These are phyloP conservation scores for Oxyura jamaicensis DNA, from an alignment of 2,113 vertebrate genomes.

Conservation along the genomic window DNA sequence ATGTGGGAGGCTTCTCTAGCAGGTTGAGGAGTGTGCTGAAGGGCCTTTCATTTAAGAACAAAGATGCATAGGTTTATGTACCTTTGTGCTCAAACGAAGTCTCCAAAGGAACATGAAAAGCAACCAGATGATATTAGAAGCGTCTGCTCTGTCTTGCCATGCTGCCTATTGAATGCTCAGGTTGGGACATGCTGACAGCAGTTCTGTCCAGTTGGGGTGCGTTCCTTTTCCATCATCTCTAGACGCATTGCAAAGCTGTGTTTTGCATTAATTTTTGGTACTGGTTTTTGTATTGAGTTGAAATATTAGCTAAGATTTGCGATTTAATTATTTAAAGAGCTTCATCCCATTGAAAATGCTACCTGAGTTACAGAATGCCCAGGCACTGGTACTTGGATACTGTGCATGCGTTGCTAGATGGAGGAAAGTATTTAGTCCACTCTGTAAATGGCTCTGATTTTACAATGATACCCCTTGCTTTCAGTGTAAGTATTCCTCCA, in stretches of 20 bases:
- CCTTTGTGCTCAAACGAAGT: neutral
- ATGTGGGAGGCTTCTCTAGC: neutral
- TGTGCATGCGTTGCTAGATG: neutral
- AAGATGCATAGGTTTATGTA: neutral
- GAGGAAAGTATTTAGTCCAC: neutral
- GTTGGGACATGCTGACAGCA: rapidly evolving
- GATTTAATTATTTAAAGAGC: neutral
- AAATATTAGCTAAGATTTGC: neutral
- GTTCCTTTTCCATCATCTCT: neutral
- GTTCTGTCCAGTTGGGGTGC: rapidly evolving
- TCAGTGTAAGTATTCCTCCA: neutral
- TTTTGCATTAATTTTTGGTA: neutral
- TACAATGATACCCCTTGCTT: neutral
- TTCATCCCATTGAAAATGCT: neutral
- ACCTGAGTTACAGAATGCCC: neutral
- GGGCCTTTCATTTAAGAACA: neutral
- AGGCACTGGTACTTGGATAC: rapidly evolving
- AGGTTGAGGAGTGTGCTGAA: neutral
- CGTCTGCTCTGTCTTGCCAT: neutral
- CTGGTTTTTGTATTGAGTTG: neutral
- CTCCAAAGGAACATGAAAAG: neutral
- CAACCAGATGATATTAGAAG: neutral
- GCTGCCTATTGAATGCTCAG: neutral
- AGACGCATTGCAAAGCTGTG: neutral
- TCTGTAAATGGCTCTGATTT: neutral